Evolutionary conservation across 2,797 vertebrate genomes (phyloP).

Genomic region (Zalophus californianus): DNA sequence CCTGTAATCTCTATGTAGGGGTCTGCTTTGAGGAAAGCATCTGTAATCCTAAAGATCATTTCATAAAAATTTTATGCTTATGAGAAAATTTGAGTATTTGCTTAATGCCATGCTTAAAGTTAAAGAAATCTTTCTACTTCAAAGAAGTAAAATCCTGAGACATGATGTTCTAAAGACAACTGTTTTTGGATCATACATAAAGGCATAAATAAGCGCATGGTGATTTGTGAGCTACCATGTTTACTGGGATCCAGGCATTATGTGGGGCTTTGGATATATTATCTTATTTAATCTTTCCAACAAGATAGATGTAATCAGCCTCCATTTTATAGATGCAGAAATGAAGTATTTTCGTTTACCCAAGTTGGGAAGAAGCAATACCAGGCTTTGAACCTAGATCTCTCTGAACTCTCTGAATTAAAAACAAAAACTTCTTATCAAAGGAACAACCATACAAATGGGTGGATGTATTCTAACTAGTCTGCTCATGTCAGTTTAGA

Average conservation of each 20-base stretch:
- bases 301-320: neutral
- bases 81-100: constrained; percentile 45
- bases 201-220: neutral
- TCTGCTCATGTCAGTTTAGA: constrained; percentile 7
- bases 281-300: constrained; percentile 27
- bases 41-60: constrained; percentile 92
- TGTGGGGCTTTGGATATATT: neutral
- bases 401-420: neutral
- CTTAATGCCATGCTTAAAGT: neutral
- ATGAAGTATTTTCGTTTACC: constrained; percentile 57
- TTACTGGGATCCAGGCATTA: neutral
- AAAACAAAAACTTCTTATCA: neutral
- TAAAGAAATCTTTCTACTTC: constrained; percentile 42
- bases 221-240: neutral
- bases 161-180: neutral
- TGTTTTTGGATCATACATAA: neutral
- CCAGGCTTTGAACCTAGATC: constrained; percentile 37
- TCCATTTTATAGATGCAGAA: neutral
- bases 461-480: neutral
- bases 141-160: constrained; percentile 41
- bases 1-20: constrained; percentile 90
- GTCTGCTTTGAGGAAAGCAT: constrained; percentile 96
- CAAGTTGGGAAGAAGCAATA: constrained; percentile 13
- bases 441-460: constrained; percentile 5
- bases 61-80: constrained; percentile 51